Percentiles rank a stretch among this genome's conserved stretches.
These are phyloP conservation scores for Hemicentrotus pulcherrimus DNA, from an alignment of 35 echinoderm and acorn worm species.

Conservation along the genomic window DNA sequence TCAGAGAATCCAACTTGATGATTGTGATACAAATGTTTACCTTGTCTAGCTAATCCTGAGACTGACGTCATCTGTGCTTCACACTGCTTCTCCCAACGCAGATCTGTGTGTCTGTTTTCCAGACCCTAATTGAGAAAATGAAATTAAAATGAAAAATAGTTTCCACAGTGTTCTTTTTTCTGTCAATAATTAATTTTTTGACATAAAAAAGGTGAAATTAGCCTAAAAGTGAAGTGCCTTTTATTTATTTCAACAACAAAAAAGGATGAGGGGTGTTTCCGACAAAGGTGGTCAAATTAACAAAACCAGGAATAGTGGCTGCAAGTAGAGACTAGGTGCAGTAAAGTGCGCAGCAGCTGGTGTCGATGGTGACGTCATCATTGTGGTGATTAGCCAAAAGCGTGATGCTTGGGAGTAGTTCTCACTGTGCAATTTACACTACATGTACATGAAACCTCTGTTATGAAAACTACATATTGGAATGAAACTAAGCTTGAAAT, in stretches of 20 bases:
- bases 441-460: background rate
- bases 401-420: background rate
- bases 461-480: background rate
- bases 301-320: background rate
- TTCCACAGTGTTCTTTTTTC: background rate
- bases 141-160: background rate
- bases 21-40: background rate
- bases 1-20: background rate
- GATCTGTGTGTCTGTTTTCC: background rate
- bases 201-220: background rate
- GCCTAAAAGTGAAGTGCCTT: background rate
- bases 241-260: background rate
- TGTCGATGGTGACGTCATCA: slow-evolving; percentile 8
- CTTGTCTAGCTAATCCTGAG: background rate
- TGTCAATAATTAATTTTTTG: background rate
- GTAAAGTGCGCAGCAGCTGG: slow-evolving; percentile 15
- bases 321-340: background rate
- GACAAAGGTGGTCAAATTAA: background rate
- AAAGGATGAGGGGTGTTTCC: background rate
- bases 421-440: background rate
- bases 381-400: background rate
- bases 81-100: background rate
- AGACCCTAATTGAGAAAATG: background rate
- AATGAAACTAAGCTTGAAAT: too few species aligned
- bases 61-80: background rate